These are phyloP conservation scores for Phalangium opilio DNA, from an alignment of 2,888 invertebrate genomes.

Conservation along the genomic window DNA sequence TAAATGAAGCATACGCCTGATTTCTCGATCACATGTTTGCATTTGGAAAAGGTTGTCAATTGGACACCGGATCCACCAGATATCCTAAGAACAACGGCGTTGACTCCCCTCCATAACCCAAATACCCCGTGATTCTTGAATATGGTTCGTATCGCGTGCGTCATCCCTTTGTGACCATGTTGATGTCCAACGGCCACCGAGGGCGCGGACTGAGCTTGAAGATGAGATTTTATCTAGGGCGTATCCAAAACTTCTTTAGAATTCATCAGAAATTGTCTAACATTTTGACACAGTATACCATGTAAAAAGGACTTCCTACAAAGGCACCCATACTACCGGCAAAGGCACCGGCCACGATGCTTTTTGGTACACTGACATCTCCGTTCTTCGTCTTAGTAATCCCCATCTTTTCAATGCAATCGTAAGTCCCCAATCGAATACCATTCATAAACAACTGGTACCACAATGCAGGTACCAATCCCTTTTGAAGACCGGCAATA, in stretches of 20 bases:
- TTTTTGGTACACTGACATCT: conserved; percentile 45
- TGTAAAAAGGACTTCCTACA: conserved; percentile 69
- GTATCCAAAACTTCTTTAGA: too few relatives aligned
- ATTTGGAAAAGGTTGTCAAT: conserved; percentile 60
- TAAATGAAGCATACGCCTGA: conserved; percentile 16
- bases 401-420: conserved; percentile 50
- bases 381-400: conserved; percentile 46
- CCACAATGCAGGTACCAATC: conserved; percentile 64
- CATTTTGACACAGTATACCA: conserved; percentile 39
- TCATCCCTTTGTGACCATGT: conserved; percentile 53
- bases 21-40: conserved; percentile 38
- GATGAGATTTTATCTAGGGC: conserved; percentile 54
- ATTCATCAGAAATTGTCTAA: too few relatives aligned
- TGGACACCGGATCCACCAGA: conserved; percentile 69
- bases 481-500: conserved; percentile 46
- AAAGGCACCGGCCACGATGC: conserved; percentile 53
- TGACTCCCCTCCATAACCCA: conserved; percentile 67
- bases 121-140: conserved; percentile 33
- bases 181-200: conserved; percentile 80
- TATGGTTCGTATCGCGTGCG: conserved; percentile 41
- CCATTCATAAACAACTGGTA: conserved; percentile 82
- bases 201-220: conserved; percentile 50
- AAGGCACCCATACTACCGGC: conserved; percentile 65
- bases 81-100: conserved; percentile 54
- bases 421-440: conserved; percentile 55